Conservation (phyloP, 2,888 invertebrate genomes). For the Sminthurinus aureus region DNA sequence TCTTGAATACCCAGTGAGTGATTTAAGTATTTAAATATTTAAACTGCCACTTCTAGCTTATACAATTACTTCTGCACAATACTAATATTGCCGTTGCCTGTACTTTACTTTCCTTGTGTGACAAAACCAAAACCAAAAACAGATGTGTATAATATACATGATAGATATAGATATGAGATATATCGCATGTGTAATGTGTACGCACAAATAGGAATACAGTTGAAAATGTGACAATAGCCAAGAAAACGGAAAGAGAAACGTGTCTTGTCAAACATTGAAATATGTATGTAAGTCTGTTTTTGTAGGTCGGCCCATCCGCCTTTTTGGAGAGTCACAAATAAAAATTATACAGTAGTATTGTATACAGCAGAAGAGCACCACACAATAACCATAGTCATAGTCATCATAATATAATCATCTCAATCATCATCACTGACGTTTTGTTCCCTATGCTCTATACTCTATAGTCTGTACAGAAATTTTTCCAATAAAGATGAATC, state of each 20-base stretch:
- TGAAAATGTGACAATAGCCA: conserved; percentile 23
- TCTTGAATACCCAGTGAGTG: too few species aligned
- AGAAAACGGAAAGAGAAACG: conserved; percentile 36
- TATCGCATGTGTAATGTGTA: too few species aligned
- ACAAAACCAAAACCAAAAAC: too few species aligned
- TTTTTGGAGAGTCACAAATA: conserved; percentile 3
- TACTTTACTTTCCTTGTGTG: too few species aligned
- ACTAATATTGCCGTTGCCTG: too few species aligned
- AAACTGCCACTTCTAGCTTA: neutral
- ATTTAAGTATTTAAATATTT: neutral
- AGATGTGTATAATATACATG: too few species aligned
- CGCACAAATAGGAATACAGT: neutral
- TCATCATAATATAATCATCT: too few species aligned
- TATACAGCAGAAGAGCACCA: neutral
- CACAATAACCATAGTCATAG: neutral
- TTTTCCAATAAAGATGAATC: conserved; percentile 17
- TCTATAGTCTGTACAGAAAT: neutral
- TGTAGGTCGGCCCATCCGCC: conserved; percentile 30
- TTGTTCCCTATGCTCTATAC: neutral
- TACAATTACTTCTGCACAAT: too few species aligned
- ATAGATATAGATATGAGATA: too few species aligned
- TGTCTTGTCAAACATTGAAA: neutral
- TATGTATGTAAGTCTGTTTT: neutral
- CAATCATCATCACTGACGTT: too few species aligned
- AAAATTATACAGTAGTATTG: neutral